Conservation (phyloP, 2,888 invertebrate species). For the Listrodromus nycthemerus region DNA sequence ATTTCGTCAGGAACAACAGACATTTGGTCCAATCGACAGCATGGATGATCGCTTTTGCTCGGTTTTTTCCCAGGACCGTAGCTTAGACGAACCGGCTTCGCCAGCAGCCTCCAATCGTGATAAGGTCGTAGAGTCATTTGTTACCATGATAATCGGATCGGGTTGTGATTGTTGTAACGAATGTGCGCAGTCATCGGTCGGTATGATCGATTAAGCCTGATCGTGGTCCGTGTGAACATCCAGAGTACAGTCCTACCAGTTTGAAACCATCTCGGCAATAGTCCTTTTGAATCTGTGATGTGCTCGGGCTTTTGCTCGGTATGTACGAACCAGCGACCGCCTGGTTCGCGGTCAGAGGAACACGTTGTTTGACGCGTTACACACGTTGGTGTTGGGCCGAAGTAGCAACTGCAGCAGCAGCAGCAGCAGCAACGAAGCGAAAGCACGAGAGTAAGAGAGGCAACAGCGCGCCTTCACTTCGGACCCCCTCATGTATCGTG, state of each 20-base stretch:
- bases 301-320: conserved; percentile 51
- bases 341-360: conserved; percentile 59
- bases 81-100: background rate
- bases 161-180: conserved; percentile 42
- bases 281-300: conserved; percentile 1
- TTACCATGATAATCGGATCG: conserved; percentile 31
- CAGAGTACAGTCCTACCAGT: conserved; percentile 38
- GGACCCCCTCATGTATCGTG: conserved; percentile 61
- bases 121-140: conserved; percentile 40
- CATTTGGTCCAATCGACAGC: background rate
- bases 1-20: no score
- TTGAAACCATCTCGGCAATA: background rate
- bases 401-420: conserved; percentile 12
- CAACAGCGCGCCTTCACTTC: conserved; percentile 12
- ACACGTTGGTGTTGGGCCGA: conserved; percentile 37
- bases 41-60: background rate
- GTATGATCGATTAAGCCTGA: conserved; percentile 36
- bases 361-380: conserved; percentile 62
- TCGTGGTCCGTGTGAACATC: conserved; percentile 42
- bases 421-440: conserved; percentile 18
- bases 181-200: background rate
- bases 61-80: background rate
- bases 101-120: conserved; percentile 44
- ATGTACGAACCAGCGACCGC: conserved; percentile 47
- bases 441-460: conserved; percentile 27